Evolutionary conservation across 2,113 vertebrate species (phyloP), one percentile per base, ranked within the genome.

Genomic region (Nothoprocta perdicaria): DNA sequence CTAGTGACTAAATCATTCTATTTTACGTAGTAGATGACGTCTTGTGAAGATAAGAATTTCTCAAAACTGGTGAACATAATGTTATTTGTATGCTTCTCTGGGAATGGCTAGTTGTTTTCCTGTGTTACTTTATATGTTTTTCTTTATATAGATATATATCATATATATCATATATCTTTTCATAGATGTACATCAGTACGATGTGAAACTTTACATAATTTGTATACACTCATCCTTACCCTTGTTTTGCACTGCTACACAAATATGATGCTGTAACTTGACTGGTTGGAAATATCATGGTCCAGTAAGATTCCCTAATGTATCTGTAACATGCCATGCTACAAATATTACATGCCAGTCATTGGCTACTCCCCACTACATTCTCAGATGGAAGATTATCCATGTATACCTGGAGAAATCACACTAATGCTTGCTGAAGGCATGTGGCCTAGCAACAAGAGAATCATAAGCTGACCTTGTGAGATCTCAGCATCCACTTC

Each of bases 251-350:
- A 89, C 9, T 33, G 61, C 75, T 57, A 55, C 68, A 61, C 43
- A 52, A 41, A 40, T 50, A 41, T 85, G 84, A 35, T 77, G 53
- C n/a, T 80, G 2, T 40, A 91, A 92, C 91, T 61, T 75, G 94
- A 90, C 68, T 3, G 13, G 88, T 94, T 94, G 87, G 94, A 92
- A 96, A 85, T 93, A 75, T 46, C 65, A 67, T 52, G 79, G 43
- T 94, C 92, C 79, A 68, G 29, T 75, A 95, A 61, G 91, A 91
- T 95, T 91, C 57, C 68, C 76, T 68, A 78, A 61, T 26, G 3
- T 52, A 55, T 45, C 53, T 80, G 55, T 66, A 91, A 94, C 69
- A 41, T 55, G 48, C 38, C 46, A 83, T 62, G 58, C 21, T 45
- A 45, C 45, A 45, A 17, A 16, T 45, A 45, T 45, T 45, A 45